Conservation (phyloP, 2,888 invertebrate genomes). For the Eueremaeus valkanovi region DNA sequence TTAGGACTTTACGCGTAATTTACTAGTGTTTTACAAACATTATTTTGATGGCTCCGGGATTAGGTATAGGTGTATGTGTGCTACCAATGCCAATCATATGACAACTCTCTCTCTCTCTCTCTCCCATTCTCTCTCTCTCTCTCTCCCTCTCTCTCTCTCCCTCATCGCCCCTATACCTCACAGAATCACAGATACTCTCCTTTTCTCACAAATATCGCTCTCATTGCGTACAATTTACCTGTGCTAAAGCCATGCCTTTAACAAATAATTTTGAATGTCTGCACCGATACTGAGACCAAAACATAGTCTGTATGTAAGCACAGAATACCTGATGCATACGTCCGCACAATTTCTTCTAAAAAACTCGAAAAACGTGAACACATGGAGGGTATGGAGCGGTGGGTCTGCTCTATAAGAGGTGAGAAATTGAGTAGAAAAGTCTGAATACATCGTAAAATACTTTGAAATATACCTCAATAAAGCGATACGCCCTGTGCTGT, state of each 20-base stretch:
- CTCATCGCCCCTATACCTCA: too few species aligned
- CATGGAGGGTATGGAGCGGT: constrained; percentile 1
- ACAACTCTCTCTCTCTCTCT: too few species aligned
- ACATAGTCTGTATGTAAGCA: background rate
- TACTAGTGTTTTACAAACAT: constrained; percentile 6
- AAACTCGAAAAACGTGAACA: background rate
- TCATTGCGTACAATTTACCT: background rate
- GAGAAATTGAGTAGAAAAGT: constrained; percentile 29
- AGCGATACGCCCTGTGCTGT: constrained; percentile 26
- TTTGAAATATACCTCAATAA: constrained; percentile 28
- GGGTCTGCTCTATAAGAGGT: constrained; percentile 23
- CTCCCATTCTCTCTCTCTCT: background rate
- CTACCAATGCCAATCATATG: too few species aligned
- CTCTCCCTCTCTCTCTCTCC: constrained; percentile 10
- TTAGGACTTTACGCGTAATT: background rate
- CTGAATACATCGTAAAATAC: constrained; percentile 24
- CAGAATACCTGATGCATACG: background rate
- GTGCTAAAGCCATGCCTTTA: constrained; percentile 20
- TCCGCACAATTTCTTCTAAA: background rate
- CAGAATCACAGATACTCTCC: too few species aligned
- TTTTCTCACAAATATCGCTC: background rate
- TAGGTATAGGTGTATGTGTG: too few species aligned
- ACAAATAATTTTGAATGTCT: constrained; percentile 8
- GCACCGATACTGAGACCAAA: background rate
- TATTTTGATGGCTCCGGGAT: background rate